Conservation (phyloP, 2,888 invertebrate species). For the Pristionchus entomophagus region DNA sequence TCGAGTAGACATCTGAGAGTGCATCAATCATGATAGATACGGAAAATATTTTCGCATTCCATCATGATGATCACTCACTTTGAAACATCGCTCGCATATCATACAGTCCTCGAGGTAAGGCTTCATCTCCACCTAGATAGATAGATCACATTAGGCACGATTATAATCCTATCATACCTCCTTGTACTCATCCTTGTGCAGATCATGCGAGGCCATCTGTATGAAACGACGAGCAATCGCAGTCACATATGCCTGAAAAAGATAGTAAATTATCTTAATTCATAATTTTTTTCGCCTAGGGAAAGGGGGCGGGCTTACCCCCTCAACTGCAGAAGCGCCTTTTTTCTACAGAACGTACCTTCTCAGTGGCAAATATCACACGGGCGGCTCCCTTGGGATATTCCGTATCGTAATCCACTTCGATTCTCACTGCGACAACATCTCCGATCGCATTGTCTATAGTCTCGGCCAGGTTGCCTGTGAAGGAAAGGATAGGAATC, state of each 20-base stretch:
- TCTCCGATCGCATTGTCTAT: slow-evolving; percentile 43
- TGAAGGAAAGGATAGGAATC: not conserved
- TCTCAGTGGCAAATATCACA: slow-evolving; percentile 44
- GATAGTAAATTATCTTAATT: not conserved
- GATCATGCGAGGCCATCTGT: slow-evolving; percentile 42
- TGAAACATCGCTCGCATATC: slow-evolving; percentile 45
- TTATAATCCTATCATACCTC: not conserved
- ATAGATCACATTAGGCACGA: not conserved
- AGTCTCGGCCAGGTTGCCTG: slow-evolving; percentile 39
- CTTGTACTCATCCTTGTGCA: slow-evolving; percentile 48
- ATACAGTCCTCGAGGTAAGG: slow-evolving; percentile 48
- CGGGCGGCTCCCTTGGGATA: slow-evolving; percentile 47
- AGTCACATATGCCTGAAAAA: slow-evolving; percentile 38
- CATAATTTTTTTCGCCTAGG: no score
- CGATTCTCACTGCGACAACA: slow-evolving; percentile 40
- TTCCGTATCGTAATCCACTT: slow-evolving; percentile 47
- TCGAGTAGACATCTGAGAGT: slow-evolving; percentile 44
- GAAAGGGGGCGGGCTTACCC: no score
- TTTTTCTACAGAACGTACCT: slow-evolving; percentile 17
- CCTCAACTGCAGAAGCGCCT: no score
- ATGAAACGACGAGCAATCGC: slow-evolving; percentile 48
- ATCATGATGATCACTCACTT: not conserved
- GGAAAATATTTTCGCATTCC: not conserved
- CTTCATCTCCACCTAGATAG: slow-evolving; percentile 47
- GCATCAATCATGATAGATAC: not conserved